Base-by-base conservation (phyloP, 1,140 invertebrate species). In the Drosophila tropicalis region DNA sequence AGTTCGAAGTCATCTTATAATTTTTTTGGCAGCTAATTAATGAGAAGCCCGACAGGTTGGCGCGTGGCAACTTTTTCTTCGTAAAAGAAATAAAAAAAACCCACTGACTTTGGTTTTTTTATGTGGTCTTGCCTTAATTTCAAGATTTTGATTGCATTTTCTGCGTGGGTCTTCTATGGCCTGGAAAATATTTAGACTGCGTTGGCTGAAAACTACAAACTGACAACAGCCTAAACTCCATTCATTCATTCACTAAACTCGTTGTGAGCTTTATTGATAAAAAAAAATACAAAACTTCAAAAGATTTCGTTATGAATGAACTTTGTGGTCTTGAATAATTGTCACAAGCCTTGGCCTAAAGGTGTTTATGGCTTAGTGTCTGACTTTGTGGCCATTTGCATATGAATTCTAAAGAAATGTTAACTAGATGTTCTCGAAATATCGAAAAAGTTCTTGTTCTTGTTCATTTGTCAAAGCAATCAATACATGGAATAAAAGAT, bases 11-110 rank as follows among this genome's bases (percentile, higher is more conserved):
- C 51, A 44, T 44, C 68, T 66, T 61, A 7, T 19, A 13, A n/a
- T 55, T 72, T 63, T 40, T 32, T 65, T 29, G 62, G 57, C 72
- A 56, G 76, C 68, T 72, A 83, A 83, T 83, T 83, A 83, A 84
- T 70, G 68, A 56, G 55, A 76, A 80, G 65, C 63, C 54, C 76
- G 58, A 69, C 71, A 80, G 72, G 72, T 76, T 80, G 81, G 72
- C 81, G 76, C 81, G 80, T 82, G 80, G 67, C 81, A 67, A 34
- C 25, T 40, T 67, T 67, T 62, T n/a, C 44, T 58, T 39, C 1
- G 1, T 10, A 10, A 9, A 2, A 34, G 5, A 34, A 34, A 34
- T n/a, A n/a, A n/a, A 34, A 41, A 25, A 36, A 22, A 62, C 72
- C 69, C 41, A 75, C 57, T 17, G 13, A 64, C 36, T 17, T 74